Evolutionary conservation across 2,113 vertebrate genomes (phyloP).

Genomic region (Marcusenius ussheri): DNA sequence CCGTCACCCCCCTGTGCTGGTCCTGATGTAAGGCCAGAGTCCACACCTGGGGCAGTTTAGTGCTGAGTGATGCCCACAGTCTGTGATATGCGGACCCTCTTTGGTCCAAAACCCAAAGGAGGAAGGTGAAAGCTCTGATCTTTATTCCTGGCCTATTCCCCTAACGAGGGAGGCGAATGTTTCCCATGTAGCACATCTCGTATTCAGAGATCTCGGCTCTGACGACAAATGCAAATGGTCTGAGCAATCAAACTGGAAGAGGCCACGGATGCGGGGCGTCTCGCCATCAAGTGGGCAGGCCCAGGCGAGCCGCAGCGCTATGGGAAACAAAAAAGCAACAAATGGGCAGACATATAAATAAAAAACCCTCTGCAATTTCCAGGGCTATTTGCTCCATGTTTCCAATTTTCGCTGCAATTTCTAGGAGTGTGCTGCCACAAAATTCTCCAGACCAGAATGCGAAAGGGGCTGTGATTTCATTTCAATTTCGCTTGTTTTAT

Average conservation of each 20-base stretch:
- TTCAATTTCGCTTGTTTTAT: constrained; percentile 21
- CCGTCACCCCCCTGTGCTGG: not conserved
- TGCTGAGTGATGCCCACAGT: not conserved
- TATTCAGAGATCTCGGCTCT: not conserved
- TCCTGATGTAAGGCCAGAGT: not conserved
- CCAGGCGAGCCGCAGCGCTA: not conserved
- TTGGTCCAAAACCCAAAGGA: not conserved
- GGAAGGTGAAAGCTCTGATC: not conserved
- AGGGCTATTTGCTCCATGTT: constrained; percentile 20
- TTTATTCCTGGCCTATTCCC: not conserved
- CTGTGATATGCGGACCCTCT: not conserved
- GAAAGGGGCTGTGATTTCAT: constrained; percentile 20
- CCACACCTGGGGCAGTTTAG: not conserved
- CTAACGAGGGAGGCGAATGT: not conserved
- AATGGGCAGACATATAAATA: constrained; percentile 14
- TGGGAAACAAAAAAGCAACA: constrained; percentile 14
- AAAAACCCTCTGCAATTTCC: constrained; percentile 21
- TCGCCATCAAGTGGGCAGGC: constrained; percentile 11
- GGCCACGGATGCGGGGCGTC: not conserved
- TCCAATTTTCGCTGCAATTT: constrained; percentile 25
- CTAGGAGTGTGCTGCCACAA: not conserved
- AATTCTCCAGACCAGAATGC: constrained; percentile 11
- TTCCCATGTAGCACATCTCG: not conserved
- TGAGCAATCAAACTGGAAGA: not conserved
- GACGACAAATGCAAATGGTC: not conserved